Percentiles rank a stretch among this genome's conserved stretches.
Evolutionary conservation across 2,113 vertebrate species (phyloP).

Genomic region (Ameiurus melas): DNA sequence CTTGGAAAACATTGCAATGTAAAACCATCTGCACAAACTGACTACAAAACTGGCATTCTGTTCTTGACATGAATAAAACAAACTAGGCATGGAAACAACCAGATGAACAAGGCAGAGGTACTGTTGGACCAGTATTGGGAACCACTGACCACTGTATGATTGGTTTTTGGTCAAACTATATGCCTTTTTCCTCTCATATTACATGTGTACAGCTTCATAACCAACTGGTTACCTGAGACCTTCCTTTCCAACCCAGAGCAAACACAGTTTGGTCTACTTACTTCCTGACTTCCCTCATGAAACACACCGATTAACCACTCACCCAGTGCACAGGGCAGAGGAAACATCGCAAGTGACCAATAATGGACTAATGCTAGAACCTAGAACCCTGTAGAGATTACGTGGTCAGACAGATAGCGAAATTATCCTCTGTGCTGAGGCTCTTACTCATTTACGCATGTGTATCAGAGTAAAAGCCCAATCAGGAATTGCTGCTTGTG

Average conservation of each 20-base stretch:
- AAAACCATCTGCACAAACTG: not conserved
- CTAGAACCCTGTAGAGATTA: not conserved
- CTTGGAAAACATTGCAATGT: not conserved
- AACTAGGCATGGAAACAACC: not conserved
- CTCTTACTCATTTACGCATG: conserved; percentile 27
- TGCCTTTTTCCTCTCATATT: not conserved
- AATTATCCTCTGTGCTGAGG: conserved; percentile 27
- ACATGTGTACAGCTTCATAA: not conserved
- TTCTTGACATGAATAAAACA: not conserved
- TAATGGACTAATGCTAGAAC: not conserved
- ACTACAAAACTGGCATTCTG: not conserved
- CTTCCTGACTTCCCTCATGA: not conserved
- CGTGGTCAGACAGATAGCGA: conserved; percentile 7
- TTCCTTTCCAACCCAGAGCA: not conserved
- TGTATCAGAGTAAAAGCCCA: not conserved
- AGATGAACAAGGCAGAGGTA: not conserved
- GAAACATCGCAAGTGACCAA: conserved; percentile 30
- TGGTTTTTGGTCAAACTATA: not conserved
- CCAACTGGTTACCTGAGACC: not conserved
- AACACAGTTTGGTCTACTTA: not conserved
- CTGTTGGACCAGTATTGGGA: conserved; percentile 3
- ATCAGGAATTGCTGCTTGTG: conserved; percentile 7
- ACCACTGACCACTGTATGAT: not conserved
- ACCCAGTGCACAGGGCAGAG: conserved; percentile 9
- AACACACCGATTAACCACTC: not conserved